Conservation (phyloP, 2,888 invertebrate genomes). For the Tetragonula carbonaria region DNA sequence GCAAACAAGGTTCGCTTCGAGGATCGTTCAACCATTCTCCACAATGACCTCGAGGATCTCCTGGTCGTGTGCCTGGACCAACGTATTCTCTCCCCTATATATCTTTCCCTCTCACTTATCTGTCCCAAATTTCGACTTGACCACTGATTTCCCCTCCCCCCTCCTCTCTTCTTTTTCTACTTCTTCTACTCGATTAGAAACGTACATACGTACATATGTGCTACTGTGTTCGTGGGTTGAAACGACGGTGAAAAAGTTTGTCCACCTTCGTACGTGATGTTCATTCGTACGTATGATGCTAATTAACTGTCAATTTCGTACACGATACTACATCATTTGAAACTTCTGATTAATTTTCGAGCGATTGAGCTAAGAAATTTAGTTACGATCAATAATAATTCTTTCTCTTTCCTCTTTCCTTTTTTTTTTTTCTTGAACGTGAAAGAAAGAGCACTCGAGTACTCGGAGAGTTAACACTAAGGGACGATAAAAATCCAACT, state of each 20-base stretch:
- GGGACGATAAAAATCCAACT: slow-evolving; percentile 38
- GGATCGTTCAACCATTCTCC: slow-evolving; percentile 62
- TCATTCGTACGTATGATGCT: too few relatives aligned
- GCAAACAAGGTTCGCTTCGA: slow-evolving; percentile 67
- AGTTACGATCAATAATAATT: neutral
- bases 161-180: too few relatives aligned
- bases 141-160: too few relatives aligned
- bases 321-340: too few relatives aligned
- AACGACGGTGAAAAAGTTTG: neutral
- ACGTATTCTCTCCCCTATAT: slow-evolving; percentile 37
- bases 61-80: slow-evolving; percentile 43
- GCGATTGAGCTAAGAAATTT: neutral
- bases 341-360: neutral
- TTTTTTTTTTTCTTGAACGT: too few relatives aligned
- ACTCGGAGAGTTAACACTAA: neutral
- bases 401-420: neutral
- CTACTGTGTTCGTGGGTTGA: neutral
- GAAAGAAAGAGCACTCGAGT: neutral
- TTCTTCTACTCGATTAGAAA: too few relatives aligned
- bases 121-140: neutral
- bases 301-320: too few relatives aligned
- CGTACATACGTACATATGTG: too few relatives aligned
- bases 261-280: neutral
- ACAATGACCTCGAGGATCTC: slow-evolving; percentile 59
- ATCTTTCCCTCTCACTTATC: neutral